Evolutionary conservation across 2,113 vertebrate species (phyloP).

Genomic region (Rhinichthys klamathensis): DNA sequence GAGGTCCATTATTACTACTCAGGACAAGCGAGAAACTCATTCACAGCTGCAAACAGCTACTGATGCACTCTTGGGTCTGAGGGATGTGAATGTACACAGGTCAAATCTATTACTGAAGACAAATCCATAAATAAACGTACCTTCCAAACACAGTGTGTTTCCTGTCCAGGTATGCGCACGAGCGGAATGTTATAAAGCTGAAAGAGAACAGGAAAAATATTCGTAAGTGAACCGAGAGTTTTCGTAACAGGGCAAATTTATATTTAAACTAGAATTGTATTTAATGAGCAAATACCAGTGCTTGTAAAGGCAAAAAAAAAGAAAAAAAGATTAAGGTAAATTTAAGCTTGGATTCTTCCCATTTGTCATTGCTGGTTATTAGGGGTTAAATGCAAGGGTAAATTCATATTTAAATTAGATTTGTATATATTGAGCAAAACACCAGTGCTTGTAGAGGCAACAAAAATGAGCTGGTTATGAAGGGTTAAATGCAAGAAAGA

Average conservation of each 20-base stretch:
- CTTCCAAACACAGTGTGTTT: conserved; percentile 97
- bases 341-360: background rate
- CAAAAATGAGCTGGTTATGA: background rate
- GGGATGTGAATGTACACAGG: no score
- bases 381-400: background rate
- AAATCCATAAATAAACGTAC: conserved; percentile 68
- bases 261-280: background rate
- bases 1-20: no score
- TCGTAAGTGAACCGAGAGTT: background rate
- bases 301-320: background rate
- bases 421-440: background rate
- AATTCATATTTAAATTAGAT: background rate
- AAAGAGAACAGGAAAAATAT: conserved; percentile 32
- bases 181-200: conserved; percentile 97
- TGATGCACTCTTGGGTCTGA: no score
- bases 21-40: no score
- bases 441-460: background rate
- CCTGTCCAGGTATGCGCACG: conserved; percentile 91
- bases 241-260: background rate
- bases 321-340: background rate
- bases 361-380: background rate
- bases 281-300: background rate
- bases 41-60: no score
- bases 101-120: background rate
- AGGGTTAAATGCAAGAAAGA: background rate